These are phyloP conservation scores for Dendrocopos noguchii DNA, from an alignment of 2,113 vertebrate genomes.

Conservation along the genomic window DNA sequence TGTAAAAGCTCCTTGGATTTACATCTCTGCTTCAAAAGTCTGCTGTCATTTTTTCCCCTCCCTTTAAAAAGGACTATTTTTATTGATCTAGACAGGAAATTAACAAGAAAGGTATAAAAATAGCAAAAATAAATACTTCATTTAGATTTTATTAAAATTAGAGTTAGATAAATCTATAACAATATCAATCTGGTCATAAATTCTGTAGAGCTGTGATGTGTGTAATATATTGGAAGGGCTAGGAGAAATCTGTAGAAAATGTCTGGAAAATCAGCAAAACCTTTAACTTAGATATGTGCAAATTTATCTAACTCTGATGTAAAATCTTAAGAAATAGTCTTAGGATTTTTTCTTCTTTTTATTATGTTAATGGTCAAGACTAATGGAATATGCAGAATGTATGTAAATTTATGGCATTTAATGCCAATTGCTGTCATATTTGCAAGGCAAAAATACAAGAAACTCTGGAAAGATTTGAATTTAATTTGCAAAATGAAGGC, in stretches of 20 bases:
- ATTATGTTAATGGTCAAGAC: constrained; percentile 53
- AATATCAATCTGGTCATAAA: constrained; percentile 39
- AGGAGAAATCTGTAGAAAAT: constrained; percentile 19
- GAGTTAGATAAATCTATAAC: constrained; percentile 34
- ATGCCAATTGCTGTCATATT: constrained; percentile 31
- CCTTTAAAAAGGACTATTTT: background rate
- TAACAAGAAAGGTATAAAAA: background rate
- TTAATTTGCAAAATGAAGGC: constrained; percentile 23
- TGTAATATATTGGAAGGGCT: background rate
- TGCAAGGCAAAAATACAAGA: constrained; percentile 42
- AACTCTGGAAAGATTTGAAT: constrained; percentile 8
- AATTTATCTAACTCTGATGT: constrained; percentile 37
- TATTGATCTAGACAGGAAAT: background rate
- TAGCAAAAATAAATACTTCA: background rate
- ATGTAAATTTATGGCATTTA: constrained; percentile 59
- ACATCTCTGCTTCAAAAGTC: background rate
- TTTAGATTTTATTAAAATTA: constrained; percentile 46
- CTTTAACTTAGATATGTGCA: constrained; percentile 29
- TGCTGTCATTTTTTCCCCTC: too few relatives aligned
- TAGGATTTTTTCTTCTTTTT: constrained; percentile 13
- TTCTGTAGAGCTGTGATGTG: background rate
- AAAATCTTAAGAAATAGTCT: constrained; percentile 21
- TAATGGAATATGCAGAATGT: constrained; percentile 40
- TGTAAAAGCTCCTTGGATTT: background rate
- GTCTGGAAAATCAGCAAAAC: constrained; percentile 40